Conservation (phyloP, 1,140 invertebrate species). For the Globodera rostochiensis region DNA sequence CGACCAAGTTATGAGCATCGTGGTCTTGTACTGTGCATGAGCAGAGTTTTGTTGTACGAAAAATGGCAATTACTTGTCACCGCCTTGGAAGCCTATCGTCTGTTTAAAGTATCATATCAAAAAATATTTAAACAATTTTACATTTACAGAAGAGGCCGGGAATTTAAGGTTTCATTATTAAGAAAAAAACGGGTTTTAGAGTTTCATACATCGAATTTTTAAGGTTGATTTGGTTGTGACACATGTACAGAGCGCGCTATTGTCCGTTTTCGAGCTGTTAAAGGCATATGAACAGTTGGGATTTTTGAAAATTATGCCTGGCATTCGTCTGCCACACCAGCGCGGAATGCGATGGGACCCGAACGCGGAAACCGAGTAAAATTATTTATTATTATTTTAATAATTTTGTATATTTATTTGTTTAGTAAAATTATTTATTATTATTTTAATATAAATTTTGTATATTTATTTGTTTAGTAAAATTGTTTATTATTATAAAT, state of each 20-base stretch:
- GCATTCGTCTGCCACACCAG: constrained; percentile 30
- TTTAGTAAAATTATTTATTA: too few species aligned
- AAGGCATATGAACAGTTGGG: constrained; percentile 34
- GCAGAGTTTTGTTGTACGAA: constrained; percentile 38
- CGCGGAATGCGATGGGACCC: constrained; percentile 36
- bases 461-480: background rate
- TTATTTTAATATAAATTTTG: too few species aligned
- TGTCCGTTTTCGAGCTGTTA: constrained; percentile 20
- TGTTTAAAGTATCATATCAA: constrained; percentile 14
- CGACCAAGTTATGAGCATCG: constrained; percentile 10
- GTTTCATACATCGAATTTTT: background rate
- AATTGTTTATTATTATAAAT: too few species aligned
- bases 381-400: background rate
- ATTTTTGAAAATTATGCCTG: constrained; percentile 31
- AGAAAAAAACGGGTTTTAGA: background rate
- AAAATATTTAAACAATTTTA: background rate
- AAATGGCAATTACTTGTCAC: constrained; percentile 36
- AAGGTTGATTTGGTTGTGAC: constrained; percentile 40
- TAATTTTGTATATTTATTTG: background rate
- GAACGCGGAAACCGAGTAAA: constrained; percentile 36
- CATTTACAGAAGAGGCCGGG: background rate
- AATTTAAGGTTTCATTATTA: background rate
- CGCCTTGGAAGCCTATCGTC: constrained; percentile 32
- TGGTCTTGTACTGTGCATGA: constrained; percentile 35
- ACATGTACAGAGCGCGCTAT: constrained; percentile 31